Evolutionary conservation across 1,140 invertebrate genomes (phyloP).

Genomic region (Tetramorium alpestre): DNA sequence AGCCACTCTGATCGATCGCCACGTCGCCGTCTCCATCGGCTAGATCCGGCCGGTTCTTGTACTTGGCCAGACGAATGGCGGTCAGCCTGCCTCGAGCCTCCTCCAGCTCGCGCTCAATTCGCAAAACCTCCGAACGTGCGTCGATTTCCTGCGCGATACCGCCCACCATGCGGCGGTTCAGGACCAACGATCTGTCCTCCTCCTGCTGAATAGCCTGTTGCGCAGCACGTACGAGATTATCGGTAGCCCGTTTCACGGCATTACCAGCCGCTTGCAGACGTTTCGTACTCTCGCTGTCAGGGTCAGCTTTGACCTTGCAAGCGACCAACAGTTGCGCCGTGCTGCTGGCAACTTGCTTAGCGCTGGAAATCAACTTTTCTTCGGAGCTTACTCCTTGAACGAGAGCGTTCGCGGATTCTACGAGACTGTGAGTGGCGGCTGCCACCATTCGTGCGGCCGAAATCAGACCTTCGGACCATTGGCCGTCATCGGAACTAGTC

Average conservation of each 20-base stretch:
- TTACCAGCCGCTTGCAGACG: slow-evolving; percentile 98
- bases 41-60: slow-evolving; percentile 87
- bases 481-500: slow-evolving; percentile 96
- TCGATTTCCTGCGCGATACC: slow-evolving; percentile 97
- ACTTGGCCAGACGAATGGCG: slow-evolving; percentile 94
- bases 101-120: slow-evolving; percentile 97
- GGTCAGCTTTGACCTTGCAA: slow-evolving; percentile 99
- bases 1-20: slow-evolving; percentile 82
- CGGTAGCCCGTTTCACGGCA: slow-evolving; percentile 98
- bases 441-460: slow-evolving; percentile 98
- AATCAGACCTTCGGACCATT: slow-evolving; percentile 99
- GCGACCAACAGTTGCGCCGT: slow-evolving; percentile 99
- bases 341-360: slow-evolving; percentile 98
- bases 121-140: slow-evolving; percentile 94
- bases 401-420: slow-evolving; percentile 98
- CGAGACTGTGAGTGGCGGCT: slow-evolving; percentile 98
- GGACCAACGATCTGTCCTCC: slow-evolving; percentile 95
- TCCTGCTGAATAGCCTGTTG: slow-evolving; percentile 96
- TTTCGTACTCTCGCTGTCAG: slow-evolving; percentile 96
- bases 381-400: slow-evolving; percentile 98
- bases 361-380: slow-evolving; percentile 98
- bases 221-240: slow-evolving; percentile 97
- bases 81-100: slow-evolving; percentile 96
- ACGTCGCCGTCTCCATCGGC: slow-evolving; percentile 80
- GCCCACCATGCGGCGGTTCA: slow-evolving; percentile 96